Conservation (phyloP, 2,888 invertebrate genomes). For the Rhingia rostrata region DNA sequence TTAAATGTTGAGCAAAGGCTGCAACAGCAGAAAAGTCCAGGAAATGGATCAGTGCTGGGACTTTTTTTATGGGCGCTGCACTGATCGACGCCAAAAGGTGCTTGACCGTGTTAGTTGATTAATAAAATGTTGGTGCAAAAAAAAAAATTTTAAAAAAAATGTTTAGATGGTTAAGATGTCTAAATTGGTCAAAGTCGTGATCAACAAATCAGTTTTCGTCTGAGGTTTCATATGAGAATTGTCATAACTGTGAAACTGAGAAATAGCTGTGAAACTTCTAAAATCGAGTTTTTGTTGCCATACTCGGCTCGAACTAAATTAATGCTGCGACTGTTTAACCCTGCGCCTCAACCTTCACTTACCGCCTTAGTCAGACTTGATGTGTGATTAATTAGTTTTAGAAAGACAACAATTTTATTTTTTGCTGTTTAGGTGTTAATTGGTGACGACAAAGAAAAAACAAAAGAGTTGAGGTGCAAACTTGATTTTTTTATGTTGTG, state of each 20-base stretch:
- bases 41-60: conserved; percentile 55
- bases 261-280: neutral
- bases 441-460: conserved; percentile 4
- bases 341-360: conserved; percentile 5
- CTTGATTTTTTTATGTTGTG: conserved; percentile 19
- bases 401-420: neutral
- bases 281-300: too few species aligned
- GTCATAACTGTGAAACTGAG: neutral
- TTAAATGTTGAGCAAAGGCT: conserved; percentile 46
- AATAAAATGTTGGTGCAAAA: neutral
- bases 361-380: neutral
- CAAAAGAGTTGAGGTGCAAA: conserved; percentile 53
- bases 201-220: too few species aligned
- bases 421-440: conserved; percentile 7
- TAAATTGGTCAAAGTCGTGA: too few species aligned
- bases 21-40: conserved; percentile 19
- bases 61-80: conserved; percentile 17
- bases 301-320: too few species aligned
- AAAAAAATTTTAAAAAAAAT: too few species aligned
- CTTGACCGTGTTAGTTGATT: conserved; percentile 29
- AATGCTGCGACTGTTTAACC: too few species aligned
- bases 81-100: conserved; percentile 13
- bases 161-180: too few species aligned
- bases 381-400: conserved; percentile 2
- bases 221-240: conserved; percentile 2